Evolutionary conservation across 2,888 invertebrate species (phyloP), one percentile per base, ranked within the genome.

Genomic region (Drosophila borealis): DNA sequence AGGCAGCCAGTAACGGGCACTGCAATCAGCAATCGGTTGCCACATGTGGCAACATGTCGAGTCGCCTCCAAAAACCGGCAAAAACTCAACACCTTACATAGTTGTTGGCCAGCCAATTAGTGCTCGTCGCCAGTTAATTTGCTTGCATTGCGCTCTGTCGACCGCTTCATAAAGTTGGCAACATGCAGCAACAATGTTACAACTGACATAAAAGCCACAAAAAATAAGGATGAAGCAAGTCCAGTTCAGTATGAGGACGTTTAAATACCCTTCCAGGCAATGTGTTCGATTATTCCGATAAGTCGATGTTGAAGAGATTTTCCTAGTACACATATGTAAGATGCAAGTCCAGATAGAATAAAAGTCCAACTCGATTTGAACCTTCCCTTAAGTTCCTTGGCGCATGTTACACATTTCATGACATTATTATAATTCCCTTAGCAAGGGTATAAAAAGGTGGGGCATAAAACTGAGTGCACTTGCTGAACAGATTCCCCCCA

Each of bases 121-220:
- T 74, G 69, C 57, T 61, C 74, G 65, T 70, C 62, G 83, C 70
- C 64, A 76, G 86, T 76, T 86, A 86, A 86, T 86, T 82, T 83
- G 60, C 48, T 14, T 62, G 44, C 39, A 14, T 25, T 44, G 37
- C 33, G 50, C 44, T 64, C 55, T 34, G 41, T 45, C 65, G 42
- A 50, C 63, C 63, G 66, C 37, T 45, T 36, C 73, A 68, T 80
- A 82, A 85, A 80, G 63, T 65, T 81, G 68, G 69, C 76, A 82
- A 78, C 84, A 81, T 77, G 63, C 77, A 51, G 45, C 74, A 65
- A 80, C 78, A 80, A 72, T 62, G 71, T 80, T 74, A 76, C 72
- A 55, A 41, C 64, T 49, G 50, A 54, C 65, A 53, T 66, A 68
- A 68, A 59, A 51, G 59, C 62, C 53, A 74, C 60, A 65, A 71